These are phyloP conservation scores for Megalops cyprinoides DNA, from an alignment of 2,797 vertebrate species.

Conservation along the genomic window DNA sequence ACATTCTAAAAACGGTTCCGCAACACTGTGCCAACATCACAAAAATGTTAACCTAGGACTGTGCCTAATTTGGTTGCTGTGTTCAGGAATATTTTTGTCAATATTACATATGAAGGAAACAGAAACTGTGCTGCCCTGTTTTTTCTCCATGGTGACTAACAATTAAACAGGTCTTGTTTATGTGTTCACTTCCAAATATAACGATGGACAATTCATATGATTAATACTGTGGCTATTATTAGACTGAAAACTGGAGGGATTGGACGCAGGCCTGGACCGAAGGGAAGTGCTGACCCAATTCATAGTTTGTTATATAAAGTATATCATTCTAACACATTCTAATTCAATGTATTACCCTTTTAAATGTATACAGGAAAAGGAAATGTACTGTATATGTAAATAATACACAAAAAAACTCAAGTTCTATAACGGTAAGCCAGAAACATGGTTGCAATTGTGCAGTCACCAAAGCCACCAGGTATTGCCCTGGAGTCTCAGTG, in stretches of 20 bases:
- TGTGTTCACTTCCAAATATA: neutral
- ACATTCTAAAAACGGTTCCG: neutral
- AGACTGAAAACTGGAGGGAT: neutral
- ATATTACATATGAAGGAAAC: neutral
- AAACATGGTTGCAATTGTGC: neutral
- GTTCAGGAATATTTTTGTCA: neutral
- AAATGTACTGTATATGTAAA: neutral
- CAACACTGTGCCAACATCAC: neutral
- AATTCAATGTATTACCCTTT: neutral
- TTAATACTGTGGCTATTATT: neutral
- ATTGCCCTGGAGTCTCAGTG: neutral
- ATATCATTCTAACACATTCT: neutral
- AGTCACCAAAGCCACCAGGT: neutral
- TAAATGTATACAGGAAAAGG: neutral
- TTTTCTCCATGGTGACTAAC: slow-evolving; percentile 1
- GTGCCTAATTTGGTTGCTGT: neutral
- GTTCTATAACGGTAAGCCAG: neutral
- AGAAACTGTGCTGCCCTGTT: neutral
- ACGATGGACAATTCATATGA: neutral
- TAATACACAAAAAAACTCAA: neutral
- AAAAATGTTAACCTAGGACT: neutral
- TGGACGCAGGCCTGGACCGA: neutral
- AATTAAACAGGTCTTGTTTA: slow-evolving; percentile 7
- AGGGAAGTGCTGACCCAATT: slow-evolving; percentile 1
- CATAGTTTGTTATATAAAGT: slow-evolving; percentile 5